Evolutionary conservation across 30 jellyfish, hydroid and myxozoan species (phyloP), one percentile per base, ranked within the genome.

Genomic region (Cassiopea andromeda): DNA sequence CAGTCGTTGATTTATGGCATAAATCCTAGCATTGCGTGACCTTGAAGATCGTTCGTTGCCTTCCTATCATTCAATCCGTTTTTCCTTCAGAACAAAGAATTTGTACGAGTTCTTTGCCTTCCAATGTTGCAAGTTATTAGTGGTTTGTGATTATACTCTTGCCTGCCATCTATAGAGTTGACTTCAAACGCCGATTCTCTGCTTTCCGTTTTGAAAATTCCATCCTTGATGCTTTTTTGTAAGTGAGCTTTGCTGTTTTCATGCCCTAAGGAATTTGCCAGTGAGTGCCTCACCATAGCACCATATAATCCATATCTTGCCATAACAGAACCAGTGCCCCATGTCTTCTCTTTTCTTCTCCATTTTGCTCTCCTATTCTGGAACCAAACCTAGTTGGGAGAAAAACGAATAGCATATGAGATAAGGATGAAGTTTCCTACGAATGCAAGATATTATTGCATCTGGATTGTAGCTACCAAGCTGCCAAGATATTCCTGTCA

Each of bases 351-450:
- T 75, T 97, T 91, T 57, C 99, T 93, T 60, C 99, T 60, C 99
- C 99, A 96, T 80, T 92, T 96, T 60, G 99, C 99, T 17, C 99
- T 83, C 64, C 99, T 97, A 69, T 96, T 96, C 88, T 96, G 99
- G 79, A 96, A 96, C 99, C 99, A 96, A 1, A 96, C 99, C 99
- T 96, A 78, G 38, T 6, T 70, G 50, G 0, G 38, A 43, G 15
- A 9, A 5, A 64, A 2, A 14, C 6, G 15, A 54, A 54, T 54
- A 54, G 38, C 38, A 27, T 27, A 27, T 27, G 38, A 27, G 38
- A 27, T 27, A 27, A 27, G 38, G 38, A 27, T 27, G 38, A 27
- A 27, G 38, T 27, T 27, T 27, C 38, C 38, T 27, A 27, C 38
- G 38, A 27, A 0, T 27, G 38, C 38, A 27, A 27, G 38, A 27